Base-by-base conservation (phyloP, 2,113 vertebrate genomes). In the Sebastes schlegelii region DNA sequence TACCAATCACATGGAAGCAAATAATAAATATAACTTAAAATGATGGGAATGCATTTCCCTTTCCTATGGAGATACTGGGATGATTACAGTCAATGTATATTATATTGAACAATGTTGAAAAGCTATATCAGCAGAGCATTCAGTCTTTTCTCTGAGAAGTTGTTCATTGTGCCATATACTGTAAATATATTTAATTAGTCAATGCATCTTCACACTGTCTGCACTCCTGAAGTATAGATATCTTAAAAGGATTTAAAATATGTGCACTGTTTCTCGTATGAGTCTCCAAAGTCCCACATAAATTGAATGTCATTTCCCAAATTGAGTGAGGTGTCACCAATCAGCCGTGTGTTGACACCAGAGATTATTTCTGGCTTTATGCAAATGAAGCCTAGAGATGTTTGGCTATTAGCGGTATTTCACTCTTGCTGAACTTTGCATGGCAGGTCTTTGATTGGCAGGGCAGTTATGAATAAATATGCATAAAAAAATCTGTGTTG, bases 391-490 rank as follows among this genome's bases (percentile, higher is more conserved):
- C 57, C 57, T 13, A 7, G 74, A 88, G 77, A 82, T 86, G 83
- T 81, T 82, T 85, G 70, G 77, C 84, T 88, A 89, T 89, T 82
- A 89, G 72, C 55, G 51, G 82, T 86, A 83, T 92, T 92, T 90
- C 81, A 87, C 74, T 84, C 64, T 42, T 73, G 23, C 74, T 92
- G 82, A 90, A 90, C 91, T 87, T 89, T 91, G 77, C 76, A 86
- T 83, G 80, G 78, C 80, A 74, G 79, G 60, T 61, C 19, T 86
- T 87, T 90, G 87, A 93, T 90, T 90, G 90, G 80, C 91, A 93
- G 85, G 42, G 48, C 46, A 83, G 83, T 88, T 82, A 92, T 93
- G 91, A 91, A 94, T 92, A 90, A 89, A 91, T 92, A 88, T 92
- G 82, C 90, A 91, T 92, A 82, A 63, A 81, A 19, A 80, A 85